Conservation (phyloP, 2,797 vertebrate species). For the Vultur gryphus region DNA sequence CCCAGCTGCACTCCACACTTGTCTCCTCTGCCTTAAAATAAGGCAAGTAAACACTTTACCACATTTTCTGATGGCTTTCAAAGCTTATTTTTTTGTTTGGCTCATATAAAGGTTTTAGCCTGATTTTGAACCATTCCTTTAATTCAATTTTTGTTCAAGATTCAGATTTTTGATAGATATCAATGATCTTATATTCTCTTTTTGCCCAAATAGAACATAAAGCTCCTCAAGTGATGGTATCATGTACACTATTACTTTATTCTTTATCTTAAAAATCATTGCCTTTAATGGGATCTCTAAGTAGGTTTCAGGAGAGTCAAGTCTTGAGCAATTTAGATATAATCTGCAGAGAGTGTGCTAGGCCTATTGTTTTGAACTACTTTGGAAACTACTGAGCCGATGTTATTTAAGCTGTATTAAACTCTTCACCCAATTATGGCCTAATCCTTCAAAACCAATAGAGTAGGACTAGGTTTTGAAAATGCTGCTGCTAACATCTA, state of each 20-base stretch:
- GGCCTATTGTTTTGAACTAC: neutral
- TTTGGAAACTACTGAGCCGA: neutral
- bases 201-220: neutral
- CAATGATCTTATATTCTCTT: neutral
- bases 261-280: neutral
- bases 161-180: neutral
- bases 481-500: neutral
- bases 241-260: neutral
- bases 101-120: neutral
- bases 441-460: neutral
- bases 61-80: neutral
- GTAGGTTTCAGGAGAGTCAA: neutral
- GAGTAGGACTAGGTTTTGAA: neutral
- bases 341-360: neutral
- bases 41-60: neutral
- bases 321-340: slow-evolving; percentile 12
- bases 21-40: neutral
- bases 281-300: neutral
- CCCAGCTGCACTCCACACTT: neutral
- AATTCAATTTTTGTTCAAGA: neutral
- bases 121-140: neutral
- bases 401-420: neutral
- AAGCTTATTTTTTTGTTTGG: neutral
- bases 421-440: neutral
- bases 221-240: neutral